A percentile compares a stretch with the other conserved stretches of the same genome.
Conservation (phyloP, 2,113 vertebrate genomes). For the Sorex araneus region DNA sequence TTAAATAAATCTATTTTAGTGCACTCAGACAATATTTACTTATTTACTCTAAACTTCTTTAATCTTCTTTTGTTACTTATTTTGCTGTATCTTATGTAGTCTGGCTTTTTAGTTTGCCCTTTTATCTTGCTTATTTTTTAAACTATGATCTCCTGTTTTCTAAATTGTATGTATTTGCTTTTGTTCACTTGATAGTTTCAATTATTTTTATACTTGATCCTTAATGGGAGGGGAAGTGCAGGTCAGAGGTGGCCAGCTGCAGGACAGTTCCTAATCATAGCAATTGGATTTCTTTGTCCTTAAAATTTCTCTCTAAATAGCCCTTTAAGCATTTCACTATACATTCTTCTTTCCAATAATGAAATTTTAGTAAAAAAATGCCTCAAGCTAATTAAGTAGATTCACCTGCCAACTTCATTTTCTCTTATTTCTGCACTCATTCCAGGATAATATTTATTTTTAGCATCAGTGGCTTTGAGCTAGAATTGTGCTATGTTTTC, state of each 20-base stretch:
- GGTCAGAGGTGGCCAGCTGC: background rate
- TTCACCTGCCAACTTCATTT: background rate
- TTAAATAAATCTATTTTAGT: background rate
- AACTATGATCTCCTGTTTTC: conserved; percentile 40
- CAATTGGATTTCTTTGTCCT: background rate
- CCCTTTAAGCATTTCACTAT: background rate
- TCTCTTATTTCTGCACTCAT: background rate
- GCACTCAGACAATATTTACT: conserved; percentile 45
- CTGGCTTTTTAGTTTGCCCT: conserved; percentile 70
- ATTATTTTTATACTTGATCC: conserved; percentile 68
- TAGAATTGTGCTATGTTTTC: conserved; percentile 2
- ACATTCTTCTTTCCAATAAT: background rate
- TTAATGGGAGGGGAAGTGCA: background rate
- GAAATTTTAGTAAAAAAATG: conserved; percentile 42
- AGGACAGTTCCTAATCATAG: background rate
- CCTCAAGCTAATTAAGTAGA: conserved; percentile 6
- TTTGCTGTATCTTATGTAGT: conserved; percentile 52
- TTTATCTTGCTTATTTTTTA: conserved; percentile 66
- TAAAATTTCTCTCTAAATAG: background rate
- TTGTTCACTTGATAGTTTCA: conserved; percentile 1
- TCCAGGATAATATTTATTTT: conserved; percentile 46
- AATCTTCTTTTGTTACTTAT: conserved; percentile 64
- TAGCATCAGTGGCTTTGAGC: background rate
- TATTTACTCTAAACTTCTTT: conserved; percentile 65
- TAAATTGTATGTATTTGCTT: conserved; percentile 64